Evolutionary conservation across 2,113 vertebrate species (phyloP), one percentile per base, ranked within the genome.

Genomic region (Triplophysa siluroides): DNA sequence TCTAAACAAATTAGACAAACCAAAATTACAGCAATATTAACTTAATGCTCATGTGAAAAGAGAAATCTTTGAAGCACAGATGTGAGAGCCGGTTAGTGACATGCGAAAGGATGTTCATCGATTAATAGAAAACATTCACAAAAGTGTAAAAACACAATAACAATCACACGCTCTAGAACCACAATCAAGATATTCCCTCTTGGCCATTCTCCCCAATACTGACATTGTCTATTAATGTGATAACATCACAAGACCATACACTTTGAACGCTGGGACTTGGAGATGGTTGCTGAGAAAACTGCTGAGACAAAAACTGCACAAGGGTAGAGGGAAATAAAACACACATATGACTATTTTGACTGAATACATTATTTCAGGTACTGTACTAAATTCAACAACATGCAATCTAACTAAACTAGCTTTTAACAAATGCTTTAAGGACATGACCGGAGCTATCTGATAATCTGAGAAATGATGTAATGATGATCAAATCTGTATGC

Each of bases 291-390:
- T 54, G 41, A 38, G 74, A 3, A 14, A 78, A 58, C 12, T 75
- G 47, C 7, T 19, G 26, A 11, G n/a, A 50, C 14, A 81, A 12
- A 50, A 81, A 78, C 79, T 81, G 68, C 12, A 67, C 16, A 26
- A 21, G 72, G 4, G 26, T 11, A 79, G 38, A 50, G 0, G 26
- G 3, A 45, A 60, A 19, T n/a, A 56, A 19, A 5, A 58, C 54
- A 19, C 9, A 45, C 10, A 45, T 12, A 12, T 45, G 1, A 43
- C 7, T 4, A 29, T 29, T 29, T 29, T 29, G 29, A 38, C 6
- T 7, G 33, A 38, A 38, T 38, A 38, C 33, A 38, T 38, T 6
- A 38, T 33, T 33, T 33, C 29, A 33, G 29, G 29, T 38, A 38
- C 21, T 63, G 19, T 12, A 19, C 18, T 21, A 71, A 23, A 73